Percentiles rank a stretch among this genome's conserved stretches.
Conservation (phyloP, 1,140 invertebrate species). For the Drosophila pachea region DNA sequence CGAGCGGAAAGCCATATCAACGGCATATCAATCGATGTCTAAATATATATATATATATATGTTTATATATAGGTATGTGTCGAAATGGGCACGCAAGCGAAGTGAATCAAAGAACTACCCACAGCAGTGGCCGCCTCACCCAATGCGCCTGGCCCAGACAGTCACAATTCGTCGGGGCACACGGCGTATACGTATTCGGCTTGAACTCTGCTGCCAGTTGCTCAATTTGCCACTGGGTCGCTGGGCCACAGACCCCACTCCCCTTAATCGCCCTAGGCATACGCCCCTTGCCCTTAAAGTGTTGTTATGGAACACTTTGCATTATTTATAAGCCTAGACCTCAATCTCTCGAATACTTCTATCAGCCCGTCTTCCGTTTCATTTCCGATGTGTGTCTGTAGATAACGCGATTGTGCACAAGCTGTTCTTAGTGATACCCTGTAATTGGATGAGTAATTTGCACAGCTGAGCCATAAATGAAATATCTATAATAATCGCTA, state of each 20-base stretch:
- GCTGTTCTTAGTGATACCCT: slow-evolving; percentile 13
- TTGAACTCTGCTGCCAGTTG: slow-evolving; percentile 9
- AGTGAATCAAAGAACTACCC: slow-evolving; percentile 9
- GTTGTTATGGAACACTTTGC: slow-evolving; percentile 61
- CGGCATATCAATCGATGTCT: slow-evolving; percentile 30
- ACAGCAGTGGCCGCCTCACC: slow-evolving; percentile 3
- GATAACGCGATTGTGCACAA: neutral
- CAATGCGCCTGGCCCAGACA: slow-evolving; percentile 42
- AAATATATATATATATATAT: slow-evolving; percentile 3
- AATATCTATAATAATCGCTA: no score
- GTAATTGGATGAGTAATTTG: neutral
- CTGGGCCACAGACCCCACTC: no score
- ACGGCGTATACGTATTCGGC: slow-evolving; percentile 21
- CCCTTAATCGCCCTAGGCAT: neutral
- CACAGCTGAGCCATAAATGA: no score
- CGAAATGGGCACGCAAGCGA: slow-evolving; percentile 8
- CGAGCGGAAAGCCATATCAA: slow-evolving; percentile 21
- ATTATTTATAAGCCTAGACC: slow-evolving; percentile 57
- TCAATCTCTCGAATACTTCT: slow-evolving; percentile 32
- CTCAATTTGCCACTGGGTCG: slow-evolving; percentile 26
- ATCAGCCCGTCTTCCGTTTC: slow-evolving; percentile 44
- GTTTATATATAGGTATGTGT: slow-evolving; percentile 3
- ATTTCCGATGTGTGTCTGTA: neutral
- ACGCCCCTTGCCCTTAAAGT: slow-evolving; percentile 19
- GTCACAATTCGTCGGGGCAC: slow-evolving; percentile 2